Conservation (phyloP, 2,113 vertebrate genomes). For the Prunella himalayana region DNA sequence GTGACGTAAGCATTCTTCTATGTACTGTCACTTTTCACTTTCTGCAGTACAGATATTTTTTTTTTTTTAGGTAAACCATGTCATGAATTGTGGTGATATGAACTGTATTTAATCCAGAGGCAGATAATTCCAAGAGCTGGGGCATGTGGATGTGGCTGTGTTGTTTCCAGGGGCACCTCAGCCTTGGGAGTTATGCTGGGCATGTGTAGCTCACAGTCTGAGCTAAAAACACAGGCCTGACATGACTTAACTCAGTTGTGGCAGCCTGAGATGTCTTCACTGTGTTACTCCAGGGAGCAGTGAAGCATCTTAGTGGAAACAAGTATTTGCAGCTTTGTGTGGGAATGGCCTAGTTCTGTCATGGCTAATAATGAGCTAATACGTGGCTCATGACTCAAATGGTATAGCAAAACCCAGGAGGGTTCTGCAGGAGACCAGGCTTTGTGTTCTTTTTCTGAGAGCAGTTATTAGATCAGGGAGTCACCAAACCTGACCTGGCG, state of each 20-base stretch:
- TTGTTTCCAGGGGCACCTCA: background rate
- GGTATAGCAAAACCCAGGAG: conserved; percentile 12
- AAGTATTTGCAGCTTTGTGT: background rate
- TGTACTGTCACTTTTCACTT: background rate
- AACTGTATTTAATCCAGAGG: background rate
- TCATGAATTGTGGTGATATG: background rate
- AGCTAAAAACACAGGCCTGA: background rate
- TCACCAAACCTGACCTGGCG: background rate
- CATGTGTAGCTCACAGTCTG: background rate
- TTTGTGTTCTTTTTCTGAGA: background rate
- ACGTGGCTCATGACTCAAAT: conserved; percentile 19
- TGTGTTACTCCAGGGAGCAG: background rate
- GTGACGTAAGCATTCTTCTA: background rate
- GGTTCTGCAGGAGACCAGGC: conserved; percentile 22
- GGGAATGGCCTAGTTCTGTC: conserved; percentile 46
- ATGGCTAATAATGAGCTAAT: conserved; percentile 23
- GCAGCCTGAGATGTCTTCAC: conserved; percentile 16
- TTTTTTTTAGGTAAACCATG: background rate
- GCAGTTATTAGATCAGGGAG: background rate
- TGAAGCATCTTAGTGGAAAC: background rate
- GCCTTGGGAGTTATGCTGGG: background rate
- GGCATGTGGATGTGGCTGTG: background rate
- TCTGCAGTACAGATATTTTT: background rate
- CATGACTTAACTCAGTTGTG: background rate
- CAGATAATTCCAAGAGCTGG: background rate